phyloP scores from a whole-genome alignment of 2,888 invertebrate species.

The Cataglyphis altisquamis region DNA sequence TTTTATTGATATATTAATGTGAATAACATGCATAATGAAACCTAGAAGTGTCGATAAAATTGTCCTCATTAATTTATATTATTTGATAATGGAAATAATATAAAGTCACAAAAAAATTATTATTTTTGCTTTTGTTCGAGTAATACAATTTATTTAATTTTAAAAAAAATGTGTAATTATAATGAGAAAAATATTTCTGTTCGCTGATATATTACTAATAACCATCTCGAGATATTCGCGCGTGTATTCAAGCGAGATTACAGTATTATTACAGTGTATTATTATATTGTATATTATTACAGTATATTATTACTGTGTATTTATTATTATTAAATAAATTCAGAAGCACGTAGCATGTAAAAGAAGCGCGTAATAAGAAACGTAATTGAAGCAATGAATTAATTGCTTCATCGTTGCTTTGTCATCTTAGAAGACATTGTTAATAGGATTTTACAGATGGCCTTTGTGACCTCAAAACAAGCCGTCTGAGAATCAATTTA shows the following conservation, averaged over 20 bases:
- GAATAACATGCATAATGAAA: not conserved
- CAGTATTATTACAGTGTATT: not conserved
- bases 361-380: conserved; percentile 72
- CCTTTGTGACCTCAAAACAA: conserved; percentile 79
- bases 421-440: conserved; percentile 70
- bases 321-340: conserved; percentile 11
- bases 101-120: not conserved
- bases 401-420: conserved; percentile 79
- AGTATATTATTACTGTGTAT: not conserved
- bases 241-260: not conserved
- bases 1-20: not conserved
- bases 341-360: conserved; percentile 23
- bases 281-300: not conserved
- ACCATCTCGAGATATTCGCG: not conserved
- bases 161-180: too few species aligned
- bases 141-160: not conserved
- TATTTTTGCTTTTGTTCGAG: not conserved
- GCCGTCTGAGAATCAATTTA: conserved; percentile 83
- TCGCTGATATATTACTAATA: not conserved
- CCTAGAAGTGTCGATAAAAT: not conserved
- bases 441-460: conserved; percentile 84
- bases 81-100: not conserved
- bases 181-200: not conserved
- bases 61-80: conserved; percentile 14
- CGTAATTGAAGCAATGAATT: conserved; percentile 83